Evolutionary conservation across 1,140 invertebrate genomes (phyloP).

Genomic region (Drosophila albomicans): DNA sequence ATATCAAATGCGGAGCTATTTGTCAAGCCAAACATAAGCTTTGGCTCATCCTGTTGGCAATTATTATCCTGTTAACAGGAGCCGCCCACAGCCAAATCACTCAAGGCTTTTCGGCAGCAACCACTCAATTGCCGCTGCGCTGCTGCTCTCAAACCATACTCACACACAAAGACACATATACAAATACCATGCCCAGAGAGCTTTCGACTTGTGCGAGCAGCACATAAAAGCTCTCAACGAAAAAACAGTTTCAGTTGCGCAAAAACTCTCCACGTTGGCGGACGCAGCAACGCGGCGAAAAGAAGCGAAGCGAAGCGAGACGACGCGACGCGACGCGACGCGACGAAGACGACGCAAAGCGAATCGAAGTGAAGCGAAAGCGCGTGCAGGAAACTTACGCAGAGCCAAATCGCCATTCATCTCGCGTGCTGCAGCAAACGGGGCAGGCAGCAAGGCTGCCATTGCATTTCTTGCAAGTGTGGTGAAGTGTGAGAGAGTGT

Average conservation of each 20-base stretch:
- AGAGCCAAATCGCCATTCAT: constrained; percentile 35
- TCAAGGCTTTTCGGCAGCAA: constrained; percentile 15
- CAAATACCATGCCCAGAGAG: constrained; percentile 36
- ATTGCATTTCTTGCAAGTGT: constrained; percentile 15
- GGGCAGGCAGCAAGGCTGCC: constrained; percentile 9
- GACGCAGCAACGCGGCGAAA: constrained; percentile 41
- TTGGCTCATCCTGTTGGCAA: constrained; percentile 33
- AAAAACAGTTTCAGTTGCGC: constrained; percentile 62
- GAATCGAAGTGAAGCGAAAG: constrained; percentile 23
- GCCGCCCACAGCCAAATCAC: constrained; percentile 30
- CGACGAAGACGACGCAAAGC: neutral
- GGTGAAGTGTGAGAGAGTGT: constrained; percentile 12
- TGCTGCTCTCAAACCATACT: constrained; percentile 32
- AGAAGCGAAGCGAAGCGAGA: constrained; percentile 5
- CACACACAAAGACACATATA: neutral
- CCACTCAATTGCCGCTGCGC: constrained; percentile 35
- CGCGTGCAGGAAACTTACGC: constrained; percentile 25
- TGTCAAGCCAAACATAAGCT: constrained; percentile 33
- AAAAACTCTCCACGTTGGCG: constrained; percentile 68
- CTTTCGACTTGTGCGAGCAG: constrained; percentile 33
- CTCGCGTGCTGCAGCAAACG: constrained; percentile 51
- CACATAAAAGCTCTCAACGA: constrained; percentile 54
- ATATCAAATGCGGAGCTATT: constrained; percentile 12
- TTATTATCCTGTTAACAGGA: constrained; percentile 37
- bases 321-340: neutral